Evolutionary conservation across 1,140 invertebrate species (phyloP).

Genomic region (Muscidifurax raptorellus): DNA sequence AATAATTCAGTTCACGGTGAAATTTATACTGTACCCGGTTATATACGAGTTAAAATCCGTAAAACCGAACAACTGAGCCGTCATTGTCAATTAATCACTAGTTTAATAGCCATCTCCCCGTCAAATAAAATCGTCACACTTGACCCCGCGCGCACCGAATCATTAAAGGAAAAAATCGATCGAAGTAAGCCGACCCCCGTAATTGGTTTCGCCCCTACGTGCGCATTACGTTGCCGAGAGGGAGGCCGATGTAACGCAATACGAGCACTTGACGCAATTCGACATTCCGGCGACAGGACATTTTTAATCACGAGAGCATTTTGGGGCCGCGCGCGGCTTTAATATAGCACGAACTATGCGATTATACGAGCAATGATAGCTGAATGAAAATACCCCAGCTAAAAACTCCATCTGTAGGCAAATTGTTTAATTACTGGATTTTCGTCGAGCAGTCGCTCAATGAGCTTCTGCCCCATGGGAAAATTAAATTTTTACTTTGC

Average conservation of each 20-base stretch:
- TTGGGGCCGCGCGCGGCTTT: conserved; percentile 62
- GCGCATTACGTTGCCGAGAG: background rate
- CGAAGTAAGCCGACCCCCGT: background rate
- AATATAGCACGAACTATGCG: conserved; percentile 73
- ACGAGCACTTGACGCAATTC: conserved; percentile 38
- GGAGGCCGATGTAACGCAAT: background rate
- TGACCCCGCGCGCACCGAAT: background rate
- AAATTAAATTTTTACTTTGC: conserved; percentile 45
- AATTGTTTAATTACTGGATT: conserved; percentile 74
- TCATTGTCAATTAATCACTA: background rate
- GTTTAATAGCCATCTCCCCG: background rate
- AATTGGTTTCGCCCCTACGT: conserved; percentile 13
- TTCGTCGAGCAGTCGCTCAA: background rate
- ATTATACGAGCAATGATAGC: conserved; percentile 66
- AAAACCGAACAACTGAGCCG: background rate
- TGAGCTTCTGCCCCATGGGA: background rate
- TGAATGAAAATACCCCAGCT: conserved; percentile 68
- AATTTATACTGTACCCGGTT: no score
- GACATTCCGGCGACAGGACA: conserved; percentile 67
- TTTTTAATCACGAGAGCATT: conserved; percentile 75
- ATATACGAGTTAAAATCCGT: no score
- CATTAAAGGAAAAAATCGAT: conserved; percentile 32
- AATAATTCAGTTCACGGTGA: background rate
- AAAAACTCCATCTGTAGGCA: conserved; percentile 75
- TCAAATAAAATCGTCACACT: background rate